A percentile compares a stretch with the other conserved stretches of the same genome.
Conservation (phyloP, 2,113 vertebrate species). For the Sylvia atricapilla region DNA sequence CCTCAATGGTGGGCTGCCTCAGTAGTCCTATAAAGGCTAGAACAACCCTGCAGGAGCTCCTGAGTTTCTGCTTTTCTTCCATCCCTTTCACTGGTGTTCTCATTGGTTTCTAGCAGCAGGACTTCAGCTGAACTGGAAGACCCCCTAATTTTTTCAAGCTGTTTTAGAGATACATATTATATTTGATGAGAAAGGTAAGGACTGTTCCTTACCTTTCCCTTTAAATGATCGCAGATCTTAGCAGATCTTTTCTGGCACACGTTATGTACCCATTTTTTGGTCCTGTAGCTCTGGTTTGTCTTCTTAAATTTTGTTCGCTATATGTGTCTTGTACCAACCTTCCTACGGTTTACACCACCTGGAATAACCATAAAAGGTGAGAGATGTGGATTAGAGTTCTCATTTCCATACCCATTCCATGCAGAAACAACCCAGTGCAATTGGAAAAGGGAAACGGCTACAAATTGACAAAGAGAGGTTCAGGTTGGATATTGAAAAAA, state of each 20-base stretch:
- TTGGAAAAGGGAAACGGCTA: neutral
- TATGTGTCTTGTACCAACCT: neutral
- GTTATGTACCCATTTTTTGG: neutral
- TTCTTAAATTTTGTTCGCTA: neutral
- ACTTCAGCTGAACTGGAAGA: neutral
- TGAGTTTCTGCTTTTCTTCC: neutral
- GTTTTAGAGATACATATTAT: neutral
- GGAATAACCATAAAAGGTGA: neutral
- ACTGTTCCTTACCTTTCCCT: neutral
- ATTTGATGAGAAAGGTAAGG: neutral
- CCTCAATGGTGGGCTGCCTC: neutral
- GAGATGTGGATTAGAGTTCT: neutral
- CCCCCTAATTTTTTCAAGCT: neutral
- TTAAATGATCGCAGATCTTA: neutral
- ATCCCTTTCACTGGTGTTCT: neutral
- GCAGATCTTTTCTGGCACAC: neutral
- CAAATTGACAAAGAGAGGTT: neutral
- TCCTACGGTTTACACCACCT: neutral
- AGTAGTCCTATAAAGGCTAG: neutral
- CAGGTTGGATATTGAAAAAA: neutral
- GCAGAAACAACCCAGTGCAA: neutral
- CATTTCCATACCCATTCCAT: neutral
- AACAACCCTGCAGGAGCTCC: accelerated
- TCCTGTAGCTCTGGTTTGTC: accelerated
- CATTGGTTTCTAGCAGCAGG: neutral